Percentiles rank a stretch among this genome's conserved stretches.
Evolutionary conservation across 2,888 invertebrate genomes (phyloP).

Genomic region (Cerceris rybyensis): DNA sequence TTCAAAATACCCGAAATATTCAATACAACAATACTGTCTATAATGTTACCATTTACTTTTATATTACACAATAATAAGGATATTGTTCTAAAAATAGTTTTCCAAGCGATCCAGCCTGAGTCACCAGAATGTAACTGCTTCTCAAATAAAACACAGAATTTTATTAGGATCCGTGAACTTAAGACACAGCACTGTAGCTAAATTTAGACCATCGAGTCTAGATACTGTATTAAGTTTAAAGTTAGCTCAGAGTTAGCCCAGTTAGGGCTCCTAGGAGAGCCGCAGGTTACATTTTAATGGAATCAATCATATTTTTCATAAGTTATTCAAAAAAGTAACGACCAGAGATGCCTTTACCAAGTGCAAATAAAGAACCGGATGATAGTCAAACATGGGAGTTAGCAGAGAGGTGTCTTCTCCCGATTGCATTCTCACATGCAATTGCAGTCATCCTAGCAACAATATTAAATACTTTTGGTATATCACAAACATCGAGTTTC

Average conservation of each 20-base stretch:
- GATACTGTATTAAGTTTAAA: slow-evolving; percentile 79
- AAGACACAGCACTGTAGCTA: slow-evolving; percentile 76
- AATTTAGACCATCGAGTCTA: slow-evolving; percentile 78
- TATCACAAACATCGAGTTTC: slow-evolving; percentile 90
- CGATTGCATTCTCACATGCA: slow-evolving; percentile 91
- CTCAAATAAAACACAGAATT: slow-evolving; percentile 39
- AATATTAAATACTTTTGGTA: slow-evolving; percentile 87
- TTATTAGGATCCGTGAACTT: slow-evolving; percentile 71
- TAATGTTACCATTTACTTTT: not conserved
- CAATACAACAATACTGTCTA: not conserved
- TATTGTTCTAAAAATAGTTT: not conserved
- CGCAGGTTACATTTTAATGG: slow-evolving; percentile 64
- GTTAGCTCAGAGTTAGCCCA: slow-evolving; percentile 79
- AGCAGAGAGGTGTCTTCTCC: slow-evolving; percentile 88
- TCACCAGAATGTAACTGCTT: slow-evolving; percentile 23
- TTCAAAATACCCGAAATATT: too few relatives aligned
- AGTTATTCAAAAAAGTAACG: slow-evolving; percentile 36
- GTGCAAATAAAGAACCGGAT: slow-evolving; percentile 76
- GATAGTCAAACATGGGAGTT: slow-evolving; percentile 84
- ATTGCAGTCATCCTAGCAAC: slow-evolving; percentile 89
- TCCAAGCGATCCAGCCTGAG: slow-evolving; percentile 1
- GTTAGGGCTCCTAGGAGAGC: slow-evolving; percentile 67
- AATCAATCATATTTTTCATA: slow-evolving; percentile 59
- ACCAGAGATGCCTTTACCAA: slow-evolving; percentile 71
- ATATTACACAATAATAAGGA: slow-evolving; percentile 1